A percentile compares a stretch with the other conserved stretches of the same genome.
phyloP scores from a whole-genome alignment of 1,140 invertebrate species.

The Drosophila erecta region DNA sequence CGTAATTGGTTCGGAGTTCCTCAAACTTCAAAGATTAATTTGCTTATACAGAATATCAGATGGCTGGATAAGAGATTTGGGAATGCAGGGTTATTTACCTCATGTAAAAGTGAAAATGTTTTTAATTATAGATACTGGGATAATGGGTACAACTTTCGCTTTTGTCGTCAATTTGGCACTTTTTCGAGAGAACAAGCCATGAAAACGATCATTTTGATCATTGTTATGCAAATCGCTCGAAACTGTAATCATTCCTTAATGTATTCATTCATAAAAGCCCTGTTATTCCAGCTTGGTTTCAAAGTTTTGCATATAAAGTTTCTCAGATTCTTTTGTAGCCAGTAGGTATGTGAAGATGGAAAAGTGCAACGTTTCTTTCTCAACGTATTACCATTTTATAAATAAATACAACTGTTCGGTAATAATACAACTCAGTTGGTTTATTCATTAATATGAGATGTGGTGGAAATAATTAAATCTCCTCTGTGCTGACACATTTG shows the following conservation, averaged over 20 bases:
- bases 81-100: constrained; percentile 33
- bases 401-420: neutral
- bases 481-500: neutral
- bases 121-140: constrained; percentile 43
- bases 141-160: constrained; percentile 60
- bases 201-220: constrained; percentile 33
- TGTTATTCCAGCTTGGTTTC: constrained; percentile 19
- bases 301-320: neutral
- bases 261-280: constrained; percentile 44
- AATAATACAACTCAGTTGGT: neutral
- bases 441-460: constrained; percentile 8
- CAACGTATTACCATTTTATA: neutral
- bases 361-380: neutral
- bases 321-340: neutral
- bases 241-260: constrained; percentile 31
- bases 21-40: constrained; percentile 7
- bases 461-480: constrained; percentile 1
- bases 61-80: constrained; percentile 1
- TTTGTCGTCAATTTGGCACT: constrained; percentile 43
- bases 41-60: constrained; percentile 20
- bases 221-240: constrained; percentile 37
- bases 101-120: constrained; percentile 48
- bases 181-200: constrained; percentile 30
- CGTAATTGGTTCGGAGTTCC: constrained; percentile 3
- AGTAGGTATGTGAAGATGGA: neutral